phyloP scores from a whole-genome alignment of 2,888 invertebrate genomes.

The Ramazzottius varieornatus region DNA sequence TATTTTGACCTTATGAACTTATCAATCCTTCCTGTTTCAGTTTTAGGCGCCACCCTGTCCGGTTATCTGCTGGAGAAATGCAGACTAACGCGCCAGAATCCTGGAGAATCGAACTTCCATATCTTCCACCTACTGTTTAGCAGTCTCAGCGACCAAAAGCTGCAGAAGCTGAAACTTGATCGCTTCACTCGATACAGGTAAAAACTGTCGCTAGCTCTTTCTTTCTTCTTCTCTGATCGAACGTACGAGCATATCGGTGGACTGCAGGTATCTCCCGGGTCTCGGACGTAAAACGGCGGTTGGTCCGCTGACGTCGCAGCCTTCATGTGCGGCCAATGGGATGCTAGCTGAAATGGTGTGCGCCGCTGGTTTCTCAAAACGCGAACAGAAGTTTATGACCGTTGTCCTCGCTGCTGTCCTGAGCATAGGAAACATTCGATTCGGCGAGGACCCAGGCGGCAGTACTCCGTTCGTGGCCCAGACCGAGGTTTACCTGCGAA shows the following conservation, averaged over 20 bases:
- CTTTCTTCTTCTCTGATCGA: too few relatives aligned
- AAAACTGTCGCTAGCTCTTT: too few relatives aligned
- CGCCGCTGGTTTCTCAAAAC: neutral
- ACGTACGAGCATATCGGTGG: too few relatives aligned
- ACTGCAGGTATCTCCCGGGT: too few relatives aligned
- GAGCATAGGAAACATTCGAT: neutral
- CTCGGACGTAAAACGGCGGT: too few relatives aligned
- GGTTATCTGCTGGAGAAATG: constrained; percentile 23
- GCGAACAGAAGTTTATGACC: neutral
- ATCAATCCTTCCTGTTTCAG: constrained; percentile 12
- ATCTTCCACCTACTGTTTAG: constrained; percentile 22
- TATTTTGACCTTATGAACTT: neutral
- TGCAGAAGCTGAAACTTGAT: constrained; percentile 5
- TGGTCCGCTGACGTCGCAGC: too few relatives aligned
- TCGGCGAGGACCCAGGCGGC: neutral
- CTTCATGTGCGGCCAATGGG: too few relatives aligned
- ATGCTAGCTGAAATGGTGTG: neutral
- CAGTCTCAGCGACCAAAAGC: constrained; percentile 14
- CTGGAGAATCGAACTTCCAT: constrained; percentile 21
- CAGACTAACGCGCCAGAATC: constrained; percentile 17
- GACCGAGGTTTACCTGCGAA: neutral
- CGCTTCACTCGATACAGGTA: neutral
- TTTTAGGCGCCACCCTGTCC: constrained; percentile 21
- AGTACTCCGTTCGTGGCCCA: neutral
- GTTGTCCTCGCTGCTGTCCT: neutral